Conservation (phyloP, 2,888 invertebrate genomes). For the Plusia festucae region DNA sequence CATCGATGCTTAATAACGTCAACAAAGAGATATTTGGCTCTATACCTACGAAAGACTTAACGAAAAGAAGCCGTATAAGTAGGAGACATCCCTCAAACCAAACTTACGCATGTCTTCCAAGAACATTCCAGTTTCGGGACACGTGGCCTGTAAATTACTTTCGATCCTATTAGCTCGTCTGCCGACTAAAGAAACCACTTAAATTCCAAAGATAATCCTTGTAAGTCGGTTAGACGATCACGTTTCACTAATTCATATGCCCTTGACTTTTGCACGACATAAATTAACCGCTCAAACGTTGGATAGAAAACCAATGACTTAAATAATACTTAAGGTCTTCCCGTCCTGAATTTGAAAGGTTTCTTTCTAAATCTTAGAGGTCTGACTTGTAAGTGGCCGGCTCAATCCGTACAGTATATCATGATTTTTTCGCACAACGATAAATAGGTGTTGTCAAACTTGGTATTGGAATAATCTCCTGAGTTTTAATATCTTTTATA, state of each 20-base stretch:
- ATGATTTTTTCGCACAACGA: background rate
- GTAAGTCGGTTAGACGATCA: constrained; percentile 46
- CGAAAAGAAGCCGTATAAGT: background rate
- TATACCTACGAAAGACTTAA: too few species aligned
- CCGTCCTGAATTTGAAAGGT: background rate
- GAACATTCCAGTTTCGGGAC: background rate
- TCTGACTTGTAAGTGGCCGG: background rate
- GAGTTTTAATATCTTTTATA: too few species aligned
- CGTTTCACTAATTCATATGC: constrained; percentile 33
- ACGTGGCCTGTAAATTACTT: background rate
- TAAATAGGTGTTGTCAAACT: background rate
- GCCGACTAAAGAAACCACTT: constrained; percentile 53
- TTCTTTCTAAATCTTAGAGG: background rate
- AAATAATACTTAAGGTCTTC: background rate
- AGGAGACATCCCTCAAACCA: background rate
- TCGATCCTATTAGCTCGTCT: constrained; percentile 27
- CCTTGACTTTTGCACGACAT: constrained; percentile 36
- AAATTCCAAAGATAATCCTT: constrained; percentile 44
- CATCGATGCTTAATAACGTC: too few species aligned
- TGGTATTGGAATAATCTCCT: too few species aligned
- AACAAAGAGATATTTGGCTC: too few species aligned
- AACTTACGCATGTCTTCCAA: background rate
- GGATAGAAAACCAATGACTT: background rate
- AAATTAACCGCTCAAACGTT: background rate
- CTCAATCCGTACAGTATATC: background rate